phyloP scores from a whole-genome alignment of 2,113 vertebrate species.

The Rhinoderma darwinii region DNA sequence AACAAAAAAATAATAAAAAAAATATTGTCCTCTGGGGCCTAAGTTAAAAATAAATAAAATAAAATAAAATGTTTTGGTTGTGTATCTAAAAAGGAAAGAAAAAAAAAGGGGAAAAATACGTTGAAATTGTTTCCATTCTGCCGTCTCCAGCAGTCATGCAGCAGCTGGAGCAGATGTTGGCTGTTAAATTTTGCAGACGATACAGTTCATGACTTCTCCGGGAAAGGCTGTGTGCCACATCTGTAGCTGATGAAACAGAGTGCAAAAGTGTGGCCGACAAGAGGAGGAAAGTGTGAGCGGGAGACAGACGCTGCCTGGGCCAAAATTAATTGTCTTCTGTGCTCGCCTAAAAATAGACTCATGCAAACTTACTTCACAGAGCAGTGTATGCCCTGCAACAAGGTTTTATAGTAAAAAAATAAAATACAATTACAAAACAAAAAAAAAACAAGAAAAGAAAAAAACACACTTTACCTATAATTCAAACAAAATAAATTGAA shows the following conservation, averaged over 20 bases:
- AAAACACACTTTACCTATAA: too few species aligned
- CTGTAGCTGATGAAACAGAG: conserved; percentile 77
- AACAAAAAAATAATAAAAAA: not conserved
- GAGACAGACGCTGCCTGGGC: conserved; percentile 64
- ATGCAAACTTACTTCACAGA: conserved; percentile 44
- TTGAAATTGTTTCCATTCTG: conserved; percentile 64
- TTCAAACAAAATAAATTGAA: not conserved
- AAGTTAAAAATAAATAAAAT: not conserved
- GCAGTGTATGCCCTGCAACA: conserved; percentile 64
- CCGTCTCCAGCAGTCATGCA: conserved; percentile 70
- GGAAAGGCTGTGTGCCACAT: conserved; percentile 78
- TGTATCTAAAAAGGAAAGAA: not conserved
- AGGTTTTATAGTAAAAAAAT: conserved; percentile 7
- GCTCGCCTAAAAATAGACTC: conserved; percentile 76
- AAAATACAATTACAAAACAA: conserved; percentile 11
- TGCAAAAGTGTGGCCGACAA: conserved; percentile 75
- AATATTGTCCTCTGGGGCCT: not conserved
- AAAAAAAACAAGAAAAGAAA: not conserved
- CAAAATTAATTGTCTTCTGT: conserved; percentile 71
- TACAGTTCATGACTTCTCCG: conserved; percentile 82
- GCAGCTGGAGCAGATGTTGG: conserved; percentile 81
- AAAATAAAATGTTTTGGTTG: conserved; percentile 66
- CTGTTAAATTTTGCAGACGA: conserved; percentile 81
- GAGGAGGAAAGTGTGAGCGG: conserved; percentile 58
- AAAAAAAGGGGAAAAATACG: not conserved